A percentile compares a stretch with the other conserved stretches of the same genome.
Conservation (phyloP, 2,888 invertebrate genomes). For the Ramazzottius varieornatus region DNA sequence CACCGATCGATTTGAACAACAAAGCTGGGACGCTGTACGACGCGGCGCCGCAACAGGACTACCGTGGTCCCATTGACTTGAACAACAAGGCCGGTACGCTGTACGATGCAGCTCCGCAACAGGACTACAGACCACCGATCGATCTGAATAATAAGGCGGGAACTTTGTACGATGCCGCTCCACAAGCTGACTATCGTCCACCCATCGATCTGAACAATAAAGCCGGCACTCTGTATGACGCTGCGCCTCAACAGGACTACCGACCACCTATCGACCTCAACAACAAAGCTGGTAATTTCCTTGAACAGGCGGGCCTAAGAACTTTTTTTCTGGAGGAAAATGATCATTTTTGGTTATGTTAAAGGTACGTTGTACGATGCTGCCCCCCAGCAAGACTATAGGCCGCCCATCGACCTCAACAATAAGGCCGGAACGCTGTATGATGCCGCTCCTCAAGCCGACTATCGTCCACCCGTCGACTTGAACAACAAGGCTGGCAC, state of each 20-base stretch:
- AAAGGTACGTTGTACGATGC: neutral
- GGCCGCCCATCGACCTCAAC: neutral
- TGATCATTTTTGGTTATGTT: no score
- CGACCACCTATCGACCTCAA: neutral
- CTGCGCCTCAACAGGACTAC: constrained; percentile 1
- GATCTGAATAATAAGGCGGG: constrained; percentile 1
- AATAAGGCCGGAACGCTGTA: constrained; percentile 3
- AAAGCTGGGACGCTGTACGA: neutral
- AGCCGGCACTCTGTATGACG: neutral
- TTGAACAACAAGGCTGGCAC: constrained; percentile 1
- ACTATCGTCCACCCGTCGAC: neutral
- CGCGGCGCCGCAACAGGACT: neutral
- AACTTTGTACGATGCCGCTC: neutral
- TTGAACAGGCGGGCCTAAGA: no score
- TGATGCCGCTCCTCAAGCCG: neutral
- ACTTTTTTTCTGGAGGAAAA: no score
- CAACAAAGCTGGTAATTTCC: constrained; percentile 2
- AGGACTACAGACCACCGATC: neutral
- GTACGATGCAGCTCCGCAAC: neutral
- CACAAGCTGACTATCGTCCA: neutral
- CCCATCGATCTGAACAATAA: constrained; percentile 2
- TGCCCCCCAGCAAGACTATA: neutral
- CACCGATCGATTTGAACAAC: constrained; percentile 1
- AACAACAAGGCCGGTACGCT: neutral
- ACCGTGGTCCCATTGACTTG: neutral